Evolutionary conservation across 2,797 vertebrate genomes (phyloP).

Genomic region (Hybognathus amarus): DNA sequence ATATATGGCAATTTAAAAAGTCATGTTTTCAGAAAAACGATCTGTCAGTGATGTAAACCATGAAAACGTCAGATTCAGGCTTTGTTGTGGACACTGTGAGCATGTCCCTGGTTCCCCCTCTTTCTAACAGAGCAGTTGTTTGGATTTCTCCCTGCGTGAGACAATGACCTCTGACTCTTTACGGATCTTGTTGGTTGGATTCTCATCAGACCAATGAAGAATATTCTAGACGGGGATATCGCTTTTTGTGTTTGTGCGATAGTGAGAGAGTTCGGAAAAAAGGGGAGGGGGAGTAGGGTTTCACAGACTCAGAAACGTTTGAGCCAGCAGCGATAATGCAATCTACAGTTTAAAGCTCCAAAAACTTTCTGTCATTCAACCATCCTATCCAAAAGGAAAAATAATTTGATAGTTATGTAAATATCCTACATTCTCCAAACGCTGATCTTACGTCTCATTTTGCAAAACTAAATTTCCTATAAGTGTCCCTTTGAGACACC

Average conservation of each 20-base stretch:
- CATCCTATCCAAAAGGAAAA: neutral
- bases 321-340: slow-evolving; percentile 29
- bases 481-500: neutral
- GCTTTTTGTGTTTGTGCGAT: slow-evolving; percentile 41
- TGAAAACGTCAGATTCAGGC: neutral
- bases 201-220: slow-evolving; percentile 25
- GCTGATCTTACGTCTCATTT: neutral
- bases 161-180: slow-evolving; percentile 30
- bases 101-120: slow-evolving; percentile 1
- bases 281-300: neutral
- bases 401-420: neutral
- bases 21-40: slow-evolving; percentile 3
- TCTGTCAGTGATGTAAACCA: slow-evolving; percentile 23
- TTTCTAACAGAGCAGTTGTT: slow-evolving; percentile 22
- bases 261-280: slow-evolving; percentile 38
- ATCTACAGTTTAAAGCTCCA: slow-evolving; percentile 38
- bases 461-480: neutral
- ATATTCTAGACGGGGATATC: slow-evolving; percentile 24
- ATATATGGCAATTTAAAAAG: neutral
- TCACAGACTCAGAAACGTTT: slow-evolving; percentile 25
- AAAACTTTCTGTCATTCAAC: slow-evolving; percentile 19
- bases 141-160: slow-evolving; percentile 30
- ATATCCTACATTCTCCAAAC: slow-evolving; percentile 7
- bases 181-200: slow-evolving; percentile 1
- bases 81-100: neutral